A percentile compares a stretch with the other conserved stretches of the same genome.
These are phyloP conservation scores for Spheniscus humboldti DNA, from an alignment of 2,797 vertebrate species.

Conservation along the genomic window DNA sequence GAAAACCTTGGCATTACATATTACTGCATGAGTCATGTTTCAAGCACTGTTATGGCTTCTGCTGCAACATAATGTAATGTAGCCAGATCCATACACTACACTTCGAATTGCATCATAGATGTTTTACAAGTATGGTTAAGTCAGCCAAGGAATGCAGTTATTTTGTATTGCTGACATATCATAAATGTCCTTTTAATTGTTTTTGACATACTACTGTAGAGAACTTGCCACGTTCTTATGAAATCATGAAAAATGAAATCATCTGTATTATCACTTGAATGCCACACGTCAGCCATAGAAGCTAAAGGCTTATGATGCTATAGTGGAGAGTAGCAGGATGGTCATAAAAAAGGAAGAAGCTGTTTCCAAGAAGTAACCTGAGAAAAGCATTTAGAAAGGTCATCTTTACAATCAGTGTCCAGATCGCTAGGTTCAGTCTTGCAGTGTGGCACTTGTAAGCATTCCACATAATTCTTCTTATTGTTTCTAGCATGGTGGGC, in stretches of 20 bases:
- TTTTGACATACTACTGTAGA: neutral
- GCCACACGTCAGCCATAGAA: neutral
- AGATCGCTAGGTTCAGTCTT: neutral
- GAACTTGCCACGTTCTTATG: neutral
- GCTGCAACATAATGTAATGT: neutral
- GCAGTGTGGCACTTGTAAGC: neutral
- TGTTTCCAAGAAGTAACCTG: neutral
- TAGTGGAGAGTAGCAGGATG: neutral
- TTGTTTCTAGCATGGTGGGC: neutral
- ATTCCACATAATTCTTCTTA: neutral
- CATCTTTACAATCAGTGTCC: neutral
- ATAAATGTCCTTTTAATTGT: neutral
- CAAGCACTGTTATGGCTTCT: neutral
- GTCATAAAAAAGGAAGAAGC: neutral
- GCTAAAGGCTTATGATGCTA: neutral
- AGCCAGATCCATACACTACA: neutral
- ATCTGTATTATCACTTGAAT: neutral
- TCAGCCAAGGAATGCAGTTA: constrained; percentile 1
- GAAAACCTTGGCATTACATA: neutral
- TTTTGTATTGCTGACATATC: neutral
- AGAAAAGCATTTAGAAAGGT: neutral
- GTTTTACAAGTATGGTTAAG: neutral
- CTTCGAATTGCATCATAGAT: neutral
- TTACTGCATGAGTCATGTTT: constrained; percentile 21
- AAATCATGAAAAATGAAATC: neutral